Evolutionary conservation across 2,113 vertebrate species (phyloP), one percentile per base, ranked within the genome.

Genomic region (Callaeas wilsoni): DNA sequence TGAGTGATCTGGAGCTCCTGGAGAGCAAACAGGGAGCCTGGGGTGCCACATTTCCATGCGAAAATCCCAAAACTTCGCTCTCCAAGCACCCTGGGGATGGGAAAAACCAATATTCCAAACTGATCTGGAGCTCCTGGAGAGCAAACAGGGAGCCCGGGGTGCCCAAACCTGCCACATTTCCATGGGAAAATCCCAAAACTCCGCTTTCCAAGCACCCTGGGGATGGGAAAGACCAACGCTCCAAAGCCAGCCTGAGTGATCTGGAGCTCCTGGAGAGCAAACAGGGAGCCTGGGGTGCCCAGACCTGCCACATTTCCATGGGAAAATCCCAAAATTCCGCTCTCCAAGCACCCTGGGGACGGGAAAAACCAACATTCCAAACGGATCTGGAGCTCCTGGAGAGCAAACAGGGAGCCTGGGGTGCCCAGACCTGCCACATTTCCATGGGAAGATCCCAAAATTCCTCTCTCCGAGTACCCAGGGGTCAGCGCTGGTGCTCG

Each of bases 381-480:
- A 46, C 19, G 7, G 21, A 11, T 15, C n/a, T 49, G 57, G 46
- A 50, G 74, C 35, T 63, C 46, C 46, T 63, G 59, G 35, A 20
- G 35, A 63, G 75, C 23, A 52, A 52, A 16, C 23, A 16, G 46
- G 35, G 46, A 52, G 59, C 23, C 8, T 63, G 30, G 17, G 18
- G 23, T 63, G 37, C 30, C 23, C 47, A 42, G 52, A 63, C 8
- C 30, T n/a, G 23, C 0, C 0, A 29, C 18, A 52, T 52, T 22
- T n/a, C 47, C 59, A 42, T n/a, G 75, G 47, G 21, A 78, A 42
- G 10, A 41, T 29, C 75, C 59, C 47, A 52, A 29, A n/a, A 17
- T 17, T 8, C 13, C 13, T 17, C 15, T 41, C 35, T 47, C 37
- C 1, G 1, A 22, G 60, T 19, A 18, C 5, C 0, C 0, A 1